These are phyloP conservation scores for Lytechinus pictus DNA, from an alignment of 35 echinoderm and acorn worm species.

Conservation along the genomic window DNA sequence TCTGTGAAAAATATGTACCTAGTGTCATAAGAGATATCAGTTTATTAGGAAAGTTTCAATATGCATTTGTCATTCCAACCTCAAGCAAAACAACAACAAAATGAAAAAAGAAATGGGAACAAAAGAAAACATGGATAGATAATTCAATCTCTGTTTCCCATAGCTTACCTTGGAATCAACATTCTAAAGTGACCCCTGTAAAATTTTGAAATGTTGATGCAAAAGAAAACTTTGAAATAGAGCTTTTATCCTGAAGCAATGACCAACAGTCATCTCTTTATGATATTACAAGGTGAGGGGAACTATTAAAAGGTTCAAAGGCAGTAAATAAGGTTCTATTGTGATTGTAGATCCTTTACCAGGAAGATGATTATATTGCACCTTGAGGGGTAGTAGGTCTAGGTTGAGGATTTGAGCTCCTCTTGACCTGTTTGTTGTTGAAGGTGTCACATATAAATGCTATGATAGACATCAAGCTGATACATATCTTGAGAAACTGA, in stretches of 20 bases:
- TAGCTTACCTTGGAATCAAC: neutral
- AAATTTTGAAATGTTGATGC: neutral
- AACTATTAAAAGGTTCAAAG: neutral
- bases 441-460: neutral
- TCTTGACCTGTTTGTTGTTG: neutral
- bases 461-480: neutral
- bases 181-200: neutral
- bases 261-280: neutral
- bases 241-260: neutral
- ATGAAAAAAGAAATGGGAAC: no score
- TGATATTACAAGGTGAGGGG: neutral
- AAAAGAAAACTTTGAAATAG: neutral
- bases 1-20: no score
- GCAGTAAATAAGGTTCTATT: neutral
- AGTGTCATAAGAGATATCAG: no score
- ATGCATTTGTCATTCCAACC: no score
- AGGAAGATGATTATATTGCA: conserved; percentile 13
- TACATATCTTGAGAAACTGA: neutral
- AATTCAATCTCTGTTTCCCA: neutral
- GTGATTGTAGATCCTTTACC: neutral
- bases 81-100: no score
- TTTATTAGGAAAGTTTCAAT: no score
- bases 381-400: neutral
- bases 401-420: conserved; percentile 9
- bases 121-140: neutral